Percentiles rank a stretch among this genome's conserved stretches.
These are phyloP conservation scores for Hassar affinis DNA, from an alignment of 2,113 vertebrate genomes.

Conservation along the genomic window DNA sequence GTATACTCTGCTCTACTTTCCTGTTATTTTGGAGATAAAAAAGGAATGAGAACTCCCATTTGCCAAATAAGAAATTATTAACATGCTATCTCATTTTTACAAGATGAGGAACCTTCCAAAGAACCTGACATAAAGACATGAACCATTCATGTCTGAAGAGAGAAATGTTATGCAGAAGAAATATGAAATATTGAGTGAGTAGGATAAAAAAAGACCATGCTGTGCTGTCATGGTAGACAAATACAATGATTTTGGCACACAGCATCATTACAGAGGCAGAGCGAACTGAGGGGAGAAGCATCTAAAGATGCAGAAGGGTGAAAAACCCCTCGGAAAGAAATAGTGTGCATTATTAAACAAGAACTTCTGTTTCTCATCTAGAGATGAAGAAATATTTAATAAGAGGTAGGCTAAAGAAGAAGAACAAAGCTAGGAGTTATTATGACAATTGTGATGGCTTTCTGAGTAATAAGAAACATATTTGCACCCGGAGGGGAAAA, in stretches of 20 bases:
- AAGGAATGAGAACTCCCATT: background rate
- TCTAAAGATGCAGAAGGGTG: background rate
- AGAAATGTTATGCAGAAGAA: constrained; percentile 4
- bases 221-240: constrained; percentile 23
- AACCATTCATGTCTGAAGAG: constrained; percentile 10
- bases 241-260: constrained; percentile 25
- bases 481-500: background rate
- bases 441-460: background rate
- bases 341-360: constrained; percentile 16
- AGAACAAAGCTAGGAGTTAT: constrained; percentile 14
- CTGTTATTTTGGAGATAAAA: constrained; percentile 61
- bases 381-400: constrained; percentile 13
- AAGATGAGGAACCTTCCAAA: constrained; percentile 19
- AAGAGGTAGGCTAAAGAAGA: background rate
- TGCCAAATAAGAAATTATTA: constrained; percentile 26
- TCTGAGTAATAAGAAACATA: background rate
- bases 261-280: background rate
- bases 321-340: constrained; percentile 2
- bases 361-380: background rate
- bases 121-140: constrained; percentile 27
- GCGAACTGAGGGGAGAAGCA: background rate
- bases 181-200: background rate
- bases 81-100: background rate
- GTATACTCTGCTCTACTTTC: constrained; percentile 63
- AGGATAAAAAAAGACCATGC: constrained; percentile 18